Percentiles rank a stretch among this genome's conserved stretches.
phyloP scores from a whole-genome alignment of 2,888 invertebrate genomes.

The Ceriagrion tenellum region DNA sequence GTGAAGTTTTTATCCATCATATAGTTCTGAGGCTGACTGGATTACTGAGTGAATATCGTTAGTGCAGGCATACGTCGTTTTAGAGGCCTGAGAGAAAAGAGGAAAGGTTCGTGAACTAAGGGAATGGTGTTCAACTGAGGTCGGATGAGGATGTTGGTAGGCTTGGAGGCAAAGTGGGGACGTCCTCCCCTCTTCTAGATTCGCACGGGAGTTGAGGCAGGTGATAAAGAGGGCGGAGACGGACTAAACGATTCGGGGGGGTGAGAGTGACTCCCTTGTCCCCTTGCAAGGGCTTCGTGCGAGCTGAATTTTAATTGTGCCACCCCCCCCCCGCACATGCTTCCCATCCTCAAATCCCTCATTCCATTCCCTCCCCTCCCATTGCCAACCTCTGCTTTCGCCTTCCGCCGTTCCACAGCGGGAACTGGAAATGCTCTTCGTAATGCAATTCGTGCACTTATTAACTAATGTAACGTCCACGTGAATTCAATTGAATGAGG shows the following conservation, averaged over 20 bases:
- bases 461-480: too few species aligned
- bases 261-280: not conserved
- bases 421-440: too few species aligned
- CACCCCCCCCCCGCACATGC: not conserved
- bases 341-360: not conserved
- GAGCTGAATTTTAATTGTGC: conserved; percentile 52
- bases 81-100: not conserved
- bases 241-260: conserved; percentile 42
- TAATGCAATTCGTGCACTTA: too few species aligned
- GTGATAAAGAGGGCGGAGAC: conserved; percentile 9
- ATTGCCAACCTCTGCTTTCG: too few species aligned
- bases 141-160: not conserved
- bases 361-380: not conserved
- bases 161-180: not conserved
- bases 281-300: conserved; percentile 41
- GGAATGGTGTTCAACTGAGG: not conserved
- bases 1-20: too few species aligned
- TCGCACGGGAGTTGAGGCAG: not conserved
- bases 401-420: too few species aligned
- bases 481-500: too few species aligned
- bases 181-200: not conserved
- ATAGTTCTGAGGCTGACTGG: too few species aligned
- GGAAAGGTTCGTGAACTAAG: not conserved
- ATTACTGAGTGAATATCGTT: too few species aligned
- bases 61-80: too few species aligned